Conservation (phyloP, 2,888 invertebrate genomes). For the Nyleta sp. region DNA sequence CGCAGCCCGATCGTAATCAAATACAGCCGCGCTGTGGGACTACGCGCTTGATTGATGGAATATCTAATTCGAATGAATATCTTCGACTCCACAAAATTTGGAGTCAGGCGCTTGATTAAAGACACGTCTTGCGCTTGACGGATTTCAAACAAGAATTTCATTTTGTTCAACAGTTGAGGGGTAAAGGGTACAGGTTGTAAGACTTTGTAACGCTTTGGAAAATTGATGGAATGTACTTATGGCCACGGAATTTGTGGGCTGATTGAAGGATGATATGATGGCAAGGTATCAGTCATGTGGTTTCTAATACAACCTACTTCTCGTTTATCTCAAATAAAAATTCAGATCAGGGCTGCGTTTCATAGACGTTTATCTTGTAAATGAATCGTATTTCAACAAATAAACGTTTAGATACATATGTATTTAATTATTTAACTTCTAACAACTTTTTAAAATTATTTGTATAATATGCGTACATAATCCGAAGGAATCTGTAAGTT, state of each 20-base stretch:
- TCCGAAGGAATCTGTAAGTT: too few relatives aligned
- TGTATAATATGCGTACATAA: too few relatives aligned
- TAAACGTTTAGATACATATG: too few relatives aligned
- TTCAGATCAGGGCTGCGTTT: too few relatives aligned
- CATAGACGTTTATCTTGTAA: too few relatives aligned
- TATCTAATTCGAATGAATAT: conserved; percentile 55
- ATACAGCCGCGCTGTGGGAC: conserved; percentile 41
- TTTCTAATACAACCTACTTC: conserved; percentile 3
- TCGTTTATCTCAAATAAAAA: too few relatives aligned
- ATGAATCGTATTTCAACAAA: too few relatives aligned
- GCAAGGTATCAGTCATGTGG: conserved; percentile 7
- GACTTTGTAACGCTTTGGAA: conserved; percentile 29
- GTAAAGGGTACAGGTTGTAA: conserved; percentile 27
- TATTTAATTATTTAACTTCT: too few relatives aligned
- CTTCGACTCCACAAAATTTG: conserved; percentile 48
- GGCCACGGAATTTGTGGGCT: conserved; percentile 15
- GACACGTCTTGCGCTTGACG: conserved; percentile 51
- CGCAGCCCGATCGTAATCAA: conserved; percentile 50
- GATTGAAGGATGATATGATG: conserved; percentile 18
- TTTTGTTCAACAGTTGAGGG: conserved; percentile 37
- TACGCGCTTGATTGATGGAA: conserved; percentile 56
- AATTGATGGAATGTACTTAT: conserved; percentile 52
- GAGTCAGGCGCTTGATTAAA: conserved; percentile 48
- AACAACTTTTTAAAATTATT: too few relatives aligned
- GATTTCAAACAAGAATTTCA: conserved; percentile 48